Evolutionary conservation across 2,797 vertebrate genomes (phyloP).

Genomic region (Hydrocynus forskahlii): DNA sequence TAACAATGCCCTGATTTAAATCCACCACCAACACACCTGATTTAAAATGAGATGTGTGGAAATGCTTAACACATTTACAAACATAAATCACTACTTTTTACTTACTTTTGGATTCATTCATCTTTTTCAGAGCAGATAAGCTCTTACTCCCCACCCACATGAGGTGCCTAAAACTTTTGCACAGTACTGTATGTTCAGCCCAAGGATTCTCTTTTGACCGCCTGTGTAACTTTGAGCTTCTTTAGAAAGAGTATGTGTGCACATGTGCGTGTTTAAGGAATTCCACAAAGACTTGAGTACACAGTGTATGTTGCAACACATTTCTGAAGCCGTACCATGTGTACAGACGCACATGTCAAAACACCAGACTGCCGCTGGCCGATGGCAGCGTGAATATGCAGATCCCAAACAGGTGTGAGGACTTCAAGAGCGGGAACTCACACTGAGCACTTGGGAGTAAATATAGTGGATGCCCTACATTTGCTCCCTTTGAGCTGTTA

Average conservation of each 20-base stretch:
- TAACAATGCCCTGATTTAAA: too few species aligned
- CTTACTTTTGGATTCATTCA: too few species aligned
- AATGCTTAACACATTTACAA: not conserved
- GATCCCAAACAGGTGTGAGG: conserved; percentile 62
- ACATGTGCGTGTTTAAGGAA: not conserved
- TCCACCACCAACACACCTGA: too few species aligned
- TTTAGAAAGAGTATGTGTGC: not conserved
- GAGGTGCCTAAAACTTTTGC: too few species aligned
- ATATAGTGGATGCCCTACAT: conserved; percentile 56
- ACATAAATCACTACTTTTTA: too few species aligned
- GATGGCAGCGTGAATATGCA: conserved; percentile 10
- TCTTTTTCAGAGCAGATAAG: too few species aligned
- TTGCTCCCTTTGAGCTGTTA: conserved; percentile 21
- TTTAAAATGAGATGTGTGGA: too few species aligned
- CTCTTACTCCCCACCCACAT: too few species aligned
- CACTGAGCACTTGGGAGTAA: conserved; percentile 53
- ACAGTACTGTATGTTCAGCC: too few species aligned
- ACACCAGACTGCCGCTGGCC: not conserved
- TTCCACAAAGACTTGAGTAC: not conserved
- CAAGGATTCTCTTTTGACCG: not conserved
- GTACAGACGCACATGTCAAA: not conserved
- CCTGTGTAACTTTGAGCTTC: not conserved
- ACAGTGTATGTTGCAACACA: not conserved
- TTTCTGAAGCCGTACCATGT: not conserved
- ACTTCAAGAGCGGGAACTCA: conserved; percentile 66